Conservation (phyloP, 2,888 invertebrate species). For the Noctua comes region DNA sequence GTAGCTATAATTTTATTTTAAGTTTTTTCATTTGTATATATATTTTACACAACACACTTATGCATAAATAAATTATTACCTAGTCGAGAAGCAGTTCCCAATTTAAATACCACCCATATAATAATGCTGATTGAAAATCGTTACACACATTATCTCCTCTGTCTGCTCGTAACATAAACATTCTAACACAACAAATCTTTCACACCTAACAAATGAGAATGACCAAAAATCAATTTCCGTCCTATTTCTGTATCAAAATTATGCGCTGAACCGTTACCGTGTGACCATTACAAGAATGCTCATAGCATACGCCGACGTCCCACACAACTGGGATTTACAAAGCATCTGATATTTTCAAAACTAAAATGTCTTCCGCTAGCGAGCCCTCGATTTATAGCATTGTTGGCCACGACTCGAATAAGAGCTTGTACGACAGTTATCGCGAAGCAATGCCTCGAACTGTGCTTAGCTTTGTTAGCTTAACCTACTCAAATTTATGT, state of each 20-base stretch:
- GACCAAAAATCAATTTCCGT: conserved; percentile 51
- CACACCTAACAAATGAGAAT: conserved; percentile 41
- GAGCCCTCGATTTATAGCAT: conserved; percentile 84
- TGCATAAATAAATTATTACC: not conserved
- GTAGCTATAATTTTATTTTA: not conserved
- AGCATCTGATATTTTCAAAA: conserved; percentile 85
- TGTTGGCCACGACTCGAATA: conserved; percentile 78
- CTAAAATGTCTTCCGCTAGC: conserved; percentile 82
- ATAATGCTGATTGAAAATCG: conserved; percentile 34
- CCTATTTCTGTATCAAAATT: conserved; percentile 52
- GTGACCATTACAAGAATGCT: conserved; percentile 59
- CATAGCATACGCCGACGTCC: conserved; percentile 58
- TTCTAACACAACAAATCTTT: conserved; percentile 21
- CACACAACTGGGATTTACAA: conserved; percentile 78
- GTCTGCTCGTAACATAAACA: conserved; percentile 33
- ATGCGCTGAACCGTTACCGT: conserved; percentile 44
- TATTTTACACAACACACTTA: not conserved
- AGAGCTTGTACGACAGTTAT: conserved; percentile 86
- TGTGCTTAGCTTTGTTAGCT: conserved; percentile 78
- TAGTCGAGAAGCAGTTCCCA: not conserved
- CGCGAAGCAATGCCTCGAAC: conserved; percentile 77
- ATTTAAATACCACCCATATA: not conserved
- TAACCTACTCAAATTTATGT: conserved; percentile 78
- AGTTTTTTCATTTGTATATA: not conserved
- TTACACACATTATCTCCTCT: conserved; percentile 24